A percentile compares a stretch with the other conserved stretches of the same genome.
Conservation (phyloP, 2,888 invertebrate species). For the Acronicta alni region DNA sequence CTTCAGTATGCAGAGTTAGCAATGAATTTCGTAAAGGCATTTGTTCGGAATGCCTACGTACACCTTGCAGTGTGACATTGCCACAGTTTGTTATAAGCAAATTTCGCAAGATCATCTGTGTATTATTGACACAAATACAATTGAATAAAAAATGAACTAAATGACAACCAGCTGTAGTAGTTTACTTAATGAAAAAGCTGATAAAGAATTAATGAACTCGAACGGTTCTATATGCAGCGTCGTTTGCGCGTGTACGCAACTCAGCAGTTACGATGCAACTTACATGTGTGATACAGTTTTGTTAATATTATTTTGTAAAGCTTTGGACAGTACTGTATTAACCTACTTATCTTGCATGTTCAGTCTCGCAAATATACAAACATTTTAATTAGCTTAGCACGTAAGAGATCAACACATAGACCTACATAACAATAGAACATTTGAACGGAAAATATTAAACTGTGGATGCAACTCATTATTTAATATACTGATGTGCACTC, state of each 20-base stretch:
- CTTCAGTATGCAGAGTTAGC: conserved; percentile 68
- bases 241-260: conserved; percentile 37
- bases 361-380: no score
- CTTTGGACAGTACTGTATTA: neutral
- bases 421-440: no score
- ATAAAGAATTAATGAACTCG: conserved; percentile 36
- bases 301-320: conserved; percentile 9
- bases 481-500: no score
- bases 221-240: conserved; percentile 14
- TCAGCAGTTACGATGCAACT: conserved; percentile 31
- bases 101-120: conserved; percentile 64
- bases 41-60: conserved; percentile 62
- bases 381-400: no score
- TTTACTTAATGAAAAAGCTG: conserved; percentile 36
- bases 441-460: no score
- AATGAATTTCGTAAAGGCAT: conserved; percentile 74
- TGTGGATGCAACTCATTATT: no score
- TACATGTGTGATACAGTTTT: conserved; percentile 23
- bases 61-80: conserved; percentile 69
- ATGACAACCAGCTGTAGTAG: conserved; percentile 47
- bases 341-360: neutral
- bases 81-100: conserved; percentile 62
- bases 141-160: conserved; percentile 59
- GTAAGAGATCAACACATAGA: no score
- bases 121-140: conserved; percentile 68